phyloP scores from a whole-genome alignment of 2,888 invertebrate genomes.

The Stenotaenia linearis region DNA sequence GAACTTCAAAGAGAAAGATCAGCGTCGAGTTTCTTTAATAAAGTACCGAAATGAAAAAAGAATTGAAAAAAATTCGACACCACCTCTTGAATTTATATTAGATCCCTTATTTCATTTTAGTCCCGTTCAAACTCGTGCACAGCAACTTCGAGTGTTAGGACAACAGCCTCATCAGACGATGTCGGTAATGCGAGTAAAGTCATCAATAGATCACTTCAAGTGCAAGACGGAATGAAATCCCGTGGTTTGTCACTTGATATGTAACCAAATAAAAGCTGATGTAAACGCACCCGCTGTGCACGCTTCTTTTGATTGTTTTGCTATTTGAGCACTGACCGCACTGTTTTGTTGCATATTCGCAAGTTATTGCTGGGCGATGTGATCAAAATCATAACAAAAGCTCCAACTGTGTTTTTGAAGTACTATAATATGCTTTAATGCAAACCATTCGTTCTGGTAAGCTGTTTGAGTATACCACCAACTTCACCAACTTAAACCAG shows the following conservation, averaged over 20 bases:
- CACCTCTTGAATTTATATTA: background rate
- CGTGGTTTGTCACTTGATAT: background rate
- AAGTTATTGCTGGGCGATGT: too few relatives aligned
- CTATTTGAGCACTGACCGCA: background rate
- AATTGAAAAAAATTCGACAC: background rate
- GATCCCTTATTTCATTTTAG: background rate
- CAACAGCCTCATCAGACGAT: background rate
- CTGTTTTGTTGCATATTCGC: background rate
- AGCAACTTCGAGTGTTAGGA: background rate
- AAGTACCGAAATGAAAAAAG: background rate
- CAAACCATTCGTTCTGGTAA: too few relatives aligned
- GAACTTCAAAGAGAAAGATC: background rate
- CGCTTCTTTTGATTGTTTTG: background rate
- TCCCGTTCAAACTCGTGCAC: conserved; percentile 28
- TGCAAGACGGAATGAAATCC: background rate
- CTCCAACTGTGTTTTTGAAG: too few relatives aligned
- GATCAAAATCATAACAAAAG: too few relatives aligned
- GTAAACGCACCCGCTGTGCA: background rate
- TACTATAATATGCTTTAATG: too few relatives aligned
- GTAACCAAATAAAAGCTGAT: background rate
- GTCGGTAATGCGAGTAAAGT: background rate
- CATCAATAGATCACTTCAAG: background rate
- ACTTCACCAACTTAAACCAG: too few relatives aligned
- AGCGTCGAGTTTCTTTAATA: background rate
- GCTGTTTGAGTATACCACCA: too few relatives aligned